phyloP scores from a whole-genome alignment of 92 coral and sea anemone genomes.

The Pocillopora grandis region DNA sequence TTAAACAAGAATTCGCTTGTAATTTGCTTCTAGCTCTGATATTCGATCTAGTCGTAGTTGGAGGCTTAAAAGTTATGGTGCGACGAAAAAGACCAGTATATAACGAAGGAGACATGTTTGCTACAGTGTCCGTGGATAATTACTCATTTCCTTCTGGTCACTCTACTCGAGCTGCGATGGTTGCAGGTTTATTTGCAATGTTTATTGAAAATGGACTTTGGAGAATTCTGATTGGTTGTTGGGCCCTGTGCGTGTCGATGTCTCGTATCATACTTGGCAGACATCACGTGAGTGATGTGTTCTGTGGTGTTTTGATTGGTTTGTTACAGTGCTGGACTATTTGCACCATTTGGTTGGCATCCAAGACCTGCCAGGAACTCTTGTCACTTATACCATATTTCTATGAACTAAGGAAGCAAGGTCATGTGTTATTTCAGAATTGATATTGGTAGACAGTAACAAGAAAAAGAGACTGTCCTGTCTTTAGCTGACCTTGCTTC shows the following conservation, averaged over 20 bases:
- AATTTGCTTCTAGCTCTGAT: constrained; percentile 77
- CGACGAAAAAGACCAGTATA: constrained; percentile 78
- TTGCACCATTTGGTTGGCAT: constrained; percentile 64
- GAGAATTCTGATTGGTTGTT: constrained; percentile 61
- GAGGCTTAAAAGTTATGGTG: constrained; percentile 63
- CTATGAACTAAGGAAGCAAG: not conserved
- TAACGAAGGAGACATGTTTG: constrained; percentile 91
- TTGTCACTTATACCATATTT: constrained; percentile 39
- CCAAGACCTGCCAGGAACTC: constrained; percentile 49
- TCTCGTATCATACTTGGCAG: constrained; percentile 92
- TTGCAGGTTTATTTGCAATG: constrained; percentile 70
- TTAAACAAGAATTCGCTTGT: constrained; percentile 70
- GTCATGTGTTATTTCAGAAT: not conserved
- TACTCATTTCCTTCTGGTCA: constrained; percentile 98
- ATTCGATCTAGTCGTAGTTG: constrained; percentile 84
- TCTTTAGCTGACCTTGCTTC: no score
- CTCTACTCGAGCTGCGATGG: constrained; percentile 87
- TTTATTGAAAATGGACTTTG: constrained; percentile 33
- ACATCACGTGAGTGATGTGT: constrained; percentile 89
- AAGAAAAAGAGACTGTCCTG: no score
- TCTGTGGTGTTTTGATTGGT: constrained; percentile 83
- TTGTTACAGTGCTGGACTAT: constrained; percentile 65
- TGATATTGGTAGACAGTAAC: no score
- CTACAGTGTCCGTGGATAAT: constrained; percentile 89
- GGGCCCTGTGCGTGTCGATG: constrained; percentile 81